Percentiles rank a stretch among this genome's conserved stretches.
These are phyloP conservation scores for Esox niger DNA, from an alignment of 2,113 vertebrate species.

Conservation along the genomic window DNA sequence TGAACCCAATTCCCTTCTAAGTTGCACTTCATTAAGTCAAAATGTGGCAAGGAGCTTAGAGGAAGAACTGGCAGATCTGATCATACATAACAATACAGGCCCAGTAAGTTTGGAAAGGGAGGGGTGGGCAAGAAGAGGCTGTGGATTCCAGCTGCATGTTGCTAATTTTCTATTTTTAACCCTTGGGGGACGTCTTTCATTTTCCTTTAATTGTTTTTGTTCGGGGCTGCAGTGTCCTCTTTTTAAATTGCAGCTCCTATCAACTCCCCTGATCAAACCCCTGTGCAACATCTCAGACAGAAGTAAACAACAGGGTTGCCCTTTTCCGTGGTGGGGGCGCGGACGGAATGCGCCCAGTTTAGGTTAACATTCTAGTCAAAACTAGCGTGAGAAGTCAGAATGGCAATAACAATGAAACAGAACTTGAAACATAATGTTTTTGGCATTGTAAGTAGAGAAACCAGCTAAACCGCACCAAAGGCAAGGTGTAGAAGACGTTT, in stretches of 20 bases:
- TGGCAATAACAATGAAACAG: conserved; percentile 12
- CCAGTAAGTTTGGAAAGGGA: conserved; percentile 85
- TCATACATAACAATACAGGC: conserved; percentile 96
- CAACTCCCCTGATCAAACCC: conserved; percentile 75
- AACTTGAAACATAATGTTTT: conserved; percentile 38
- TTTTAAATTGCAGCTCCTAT: conserved; percentile 78
- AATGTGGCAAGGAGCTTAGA: conserved; percentile 99
- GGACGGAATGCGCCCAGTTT: conserved; percentile 36
- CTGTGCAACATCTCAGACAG: conserved; percentile 67
- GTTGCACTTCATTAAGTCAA: conserved; percentile 99
- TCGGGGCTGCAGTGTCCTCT: conserved; percentile 74
- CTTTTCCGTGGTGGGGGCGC: conserved; percentile 58
- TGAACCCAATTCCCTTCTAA: conserved; percentile 99
- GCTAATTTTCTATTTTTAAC: conserved; percentile 85
- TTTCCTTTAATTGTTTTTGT: conserved; percentile 84
- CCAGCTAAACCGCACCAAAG: conserved; percentile 51
- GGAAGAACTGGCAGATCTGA: conserved; percentile 99
- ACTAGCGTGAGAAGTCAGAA: conserved; percentile 10
- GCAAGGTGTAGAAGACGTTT: conserved; percentile 22
- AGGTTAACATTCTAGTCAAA: background rate
- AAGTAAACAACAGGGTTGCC: conserved; percentile 76
- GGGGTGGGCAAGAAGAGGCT: conserved; percentile 22
- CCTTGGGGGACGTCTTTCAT: conserved; percentile 78
- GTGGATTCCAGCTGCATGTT: conserved; percentile 76
- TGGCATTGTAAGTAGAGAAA: conserved; percentile 59